Evolutionary conservation across 92 coral and sea anemone genomes (phyloP), one percentile per base, ranked within the genome.

Genomic region (Metridium senile): DNA sequence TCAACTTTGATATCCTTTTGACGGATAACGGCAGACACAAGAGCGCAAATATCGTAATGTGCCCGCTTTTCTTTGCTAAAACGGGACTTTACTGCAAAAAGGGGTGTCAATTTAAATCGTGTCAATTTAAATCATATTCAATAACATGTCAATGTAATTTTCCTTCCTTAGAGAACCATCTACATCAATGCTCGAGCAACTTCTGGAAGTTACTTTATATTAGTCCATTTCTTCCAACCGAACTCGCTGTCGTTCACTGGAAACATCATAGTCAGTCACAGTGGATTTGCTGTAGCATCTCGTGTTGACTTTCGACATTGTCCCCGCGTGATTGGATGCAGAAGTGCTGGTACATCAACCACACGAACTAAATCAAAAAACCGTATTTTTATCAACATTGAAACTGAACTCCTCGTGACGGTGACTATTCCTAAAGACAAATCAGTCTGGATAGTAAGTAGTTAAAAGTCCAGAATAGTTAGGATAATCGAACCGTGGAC

Each of bases 391-490:
- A 69, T 91, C 67, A 85, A 90, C 29, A 45, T 75, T 23, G 84
- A 75, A 47, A 81, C 87, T 9, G 81, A 80, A 26, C 69, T 86
- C 20, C 74, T 91, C 16, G 62, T 95, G 51, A 89, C 93, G 32
- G 83, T 95, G 30, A 84, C 79, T 27, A 95, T 93, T 32, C 93
- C 97, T 22, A 86, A 82, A 27, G 90, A 89, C 31, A 88, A 81
- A 57, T 80, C 88, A 26, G 76, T 95, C 33, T 95, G 99, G 99
- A 89, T 95, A 56, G 99, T 95, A 85, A 95, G 99, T 92, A 58
- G 17, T 26, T 3, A 9, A 11, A 9, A 17, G 54, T 68, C 28
- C 6, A 6, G 22, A n/a, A n/a, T n/a, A n/a, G n/a, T n/a, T n/a
- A n/a, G n/a, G n/a, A n/a, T n/a, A n/a, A n/a, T n/a, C n/a, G n/a